Evolutionary conservation across 2,797 vertebrate genomes (phyloP).

Genomic region (Pangasius sanitwongsei): DNA sequence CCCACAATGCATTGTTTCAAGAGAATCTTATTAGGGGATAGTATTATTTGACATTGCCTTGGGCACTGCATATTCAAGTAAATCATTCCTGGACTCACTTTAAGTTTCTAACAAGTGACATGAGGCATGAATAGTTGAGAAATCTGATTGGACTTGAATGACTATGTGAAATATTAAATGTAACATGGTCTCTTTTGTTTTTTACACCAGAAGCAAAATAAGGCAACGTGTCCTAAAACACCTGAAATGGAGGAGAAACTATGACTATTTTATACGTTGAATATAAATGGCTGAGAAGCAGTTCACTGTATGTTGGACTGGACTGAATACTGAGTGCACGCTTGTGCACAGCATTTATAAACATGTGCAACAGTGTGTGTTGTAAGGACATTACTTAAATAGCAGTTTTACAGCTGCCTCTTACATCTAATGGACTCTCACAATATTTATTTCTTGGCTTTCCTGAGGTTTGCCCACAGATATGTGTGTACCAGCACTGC

Average conservation of each 20-base stretch:
- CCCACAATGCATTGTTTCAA: constrained; percentile 75
- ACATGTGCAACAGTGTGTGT: constrained; percentile 22
- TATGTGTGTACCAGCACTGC: constrained; percentile 31
- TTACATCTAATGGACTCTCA: constrained; percentile 40
- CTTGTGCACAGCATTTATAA: constrained; percentile 4
- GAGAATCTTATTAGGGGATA: constrained; percentile 71
- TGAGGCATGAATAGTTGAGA: constrained; percentile 64
- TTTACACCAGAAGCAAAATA: constrained; percentile 31
- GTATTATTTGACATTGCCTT: constrained; percentile 76
- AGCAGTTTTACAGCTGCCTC: constrained; percentile 22
- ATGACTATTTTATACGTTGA: background rate
- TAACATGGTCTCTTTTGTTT: constrained; percentile 24
- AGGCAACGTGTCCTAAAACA: constrained; percentile 9
- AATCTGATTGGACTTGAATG: constrained; percentile 56
- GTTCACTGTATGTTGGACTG: background rate
- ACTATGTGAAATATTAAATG: constrained; percentile 32
- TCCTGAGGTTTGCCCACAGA: constrained; percentile 22
- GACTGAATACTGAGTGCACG: constrained; percentile 7
- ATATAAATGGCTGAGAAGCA: constrained; percentile 8
- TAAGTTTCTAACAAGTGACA: constrained; percentile 61
- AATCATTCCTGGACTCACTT: constrained; percentile 63
- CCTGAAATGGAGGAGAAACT: background rate
- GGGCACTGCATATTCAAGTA: constrained; percentile 75
- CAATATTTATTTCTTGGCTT: constrained; percentile 46
- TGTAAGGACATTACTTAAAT: constrained; percentile 27